Percentiles rank a stretch among this genome's conserved stretches.
These are phyloP conservation scores for Pelusios castaneus DNA, from an alignment of 2,113 vertebrate genomes.

Conservation along the genomic window DNA sequence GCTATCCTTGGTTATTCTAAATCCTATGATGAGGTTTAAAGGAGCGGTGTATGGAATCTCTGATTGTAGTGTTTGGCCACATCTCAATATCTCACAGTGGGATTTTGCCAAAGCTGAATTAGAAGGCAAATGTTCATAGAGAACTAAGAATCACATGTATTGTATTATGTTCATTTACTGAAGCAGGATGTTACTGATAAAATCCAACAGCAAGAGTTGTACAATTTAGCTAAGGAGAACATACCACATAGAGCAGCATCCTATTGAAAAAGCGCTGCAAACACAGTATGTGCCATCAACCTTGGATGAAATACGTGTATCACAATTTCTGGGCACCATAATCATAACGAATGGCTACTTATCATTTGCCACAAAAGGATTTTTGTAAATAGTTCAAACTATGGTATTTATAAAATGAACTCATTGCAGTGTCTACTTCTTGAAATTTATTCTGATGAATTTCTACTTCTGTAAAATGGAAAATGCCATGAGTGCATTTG, in stretches of 20 bases:
- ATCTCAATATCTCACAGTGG: neutral
- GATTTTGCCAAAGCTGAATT: neutral
- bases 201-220: neutral
- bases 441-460: neutral
- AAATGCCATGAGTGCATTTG: neutral
- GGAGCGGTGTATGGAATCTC: neutral
- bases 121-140: neutral
- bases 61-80: neutral
- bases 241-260: rapidly evolving
- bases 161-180: neutral
- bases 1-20: neutral
- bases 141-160: rapidly evolving
- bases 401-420: neutral
- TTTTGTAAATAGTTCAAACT: slow-evolving; percentile 13
- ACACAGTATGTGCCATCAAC: neutral
- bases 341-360: neutral
- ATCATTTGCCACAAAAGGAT: neutral
- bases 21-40: neutral
- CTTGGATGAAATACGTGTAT: neutral
- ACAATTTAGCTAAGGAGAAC: neutral
- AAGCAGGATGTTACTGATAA: neutral
- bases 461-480: neutral
- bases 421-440: neutral
- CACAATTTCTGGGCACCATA: neutral
- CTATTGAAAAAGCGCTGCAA: neutral